Base-by-base conservation (phyloP, 2,797 vertebrate species). In the Paguma larvata region DNA sequence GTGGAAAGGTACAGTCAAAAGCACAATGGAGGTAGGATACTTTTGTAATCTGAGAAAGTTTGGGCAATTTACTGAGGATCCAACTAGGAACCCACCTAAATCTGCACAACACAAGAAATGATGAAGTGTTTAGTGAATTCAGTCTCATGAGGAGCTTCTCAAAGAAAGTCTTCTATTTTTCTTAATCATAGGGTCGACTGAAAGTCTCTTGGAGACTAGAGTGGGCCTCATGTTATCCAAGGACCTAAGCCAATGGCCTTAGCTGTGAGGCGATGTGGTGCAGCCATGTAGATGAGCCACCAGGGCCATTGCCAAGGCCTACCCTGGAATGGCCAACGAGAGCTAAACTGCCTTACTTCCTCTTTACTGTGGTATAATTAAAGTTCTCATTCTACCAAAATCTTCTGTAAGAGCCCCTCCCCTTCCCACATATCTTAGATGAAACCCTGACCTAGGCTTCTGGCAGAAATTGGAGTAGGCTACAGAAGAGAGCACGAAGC, bases 231-330 rank as follows among this genome's bases (percentile, higher is more conserved):
- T 53, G 2, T 34, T 75, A n/a, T n/a, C 27, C n/a, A 62, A 70
- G 53, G 32, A 27, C 27, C 41, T 67, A 53, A 78, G 82, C 0
- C 3, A 67, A 27, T 3, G n/a, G 32, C 48, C 2, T 41, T 19
- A 8, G 3, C 21, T 75, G 14, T 44, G 48, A 30, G 11, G 38
- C 48, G 67, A 25, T 3, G 14, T 7, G 15, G 4, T 46, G 14
- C 41, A 44, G 6, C 8, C 3, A 7, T 23, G 10, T 4, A n/a
- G n/a, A 21, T 27, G 13, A 38, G 1, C 1, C 15, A 0, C 14
- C 7, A 62, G 67, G 41, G 15, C 27, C 41, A 44, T 27, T 0
- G 9, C 65, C 6, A 23, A 68, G 38, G 27, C n/a, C 82, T 84
- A 53, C 5, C 67, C 23, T 38, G 44, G 5, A 41, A 70, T 38